Percentiles rank a stretch among this genome's conserved stretches.
phyloP scores from a whole-genome alignment of 2,888 invertebrate genomes.

The Drosophila bunnanda region DNA sequence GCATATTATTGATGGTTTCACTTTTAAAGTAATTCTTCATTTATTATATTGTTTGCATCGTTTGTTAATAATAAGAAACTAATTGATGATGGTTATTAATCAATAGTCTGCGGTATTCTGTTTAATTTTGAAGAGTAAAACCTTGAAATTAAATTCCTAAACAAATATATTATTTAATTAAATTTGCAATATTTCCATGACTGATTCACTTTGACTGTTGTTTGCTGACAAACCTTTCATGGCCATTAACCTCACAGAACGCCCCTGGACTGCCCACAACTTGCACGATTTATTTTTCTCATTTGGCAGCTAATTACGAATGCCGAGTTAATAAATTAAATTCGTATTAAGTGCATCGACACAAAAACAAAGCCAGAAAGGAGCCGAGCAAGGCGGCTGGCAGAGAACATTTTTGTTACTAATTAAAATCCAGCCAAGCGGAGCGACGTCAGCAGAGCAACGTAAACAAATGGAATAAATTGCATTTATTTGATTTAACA shows the following conservation, averaged over 20 bases:
- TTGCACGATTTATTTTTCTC: constrained; percentile 31
- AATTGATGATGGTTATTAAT: constrained; percentile 16
- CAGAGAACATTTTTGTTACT: constrained; percentile 36
- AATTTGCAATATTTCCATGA: constrained; percentile 2
- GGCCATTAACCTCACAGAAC: constrained; percentile 10
- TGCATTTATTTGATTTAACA: constrained; percentile 15
- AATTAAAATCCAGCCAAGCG: constrained; percentile 68
- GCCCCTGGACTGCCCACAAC: constrained; percentile 10
- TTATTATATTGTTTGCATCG: constrained; percentile 43
- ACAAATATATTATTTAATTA: not conserved
- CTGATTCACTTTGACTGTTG: constrained; percentile 10
- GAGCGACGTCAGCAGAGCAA: constrained; percentile 24
- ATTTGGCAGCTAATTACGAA: constrained; percentile 43
- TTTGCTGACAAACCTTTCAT: constrained; percentile 30
- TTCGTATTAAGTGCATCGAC: constrained; percentile 30
- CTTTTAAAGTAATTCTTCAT: constrained; percentile 54
- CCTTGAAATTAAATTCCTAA: not conserved
- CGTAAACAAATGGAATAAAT: constrained; percentile 24
- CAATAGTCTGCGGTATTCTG: not conserved
- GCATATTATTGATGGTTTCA: constrained; percentile 34
- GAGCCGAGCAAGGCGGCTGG: not conserved
- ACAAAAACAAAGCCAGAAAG: constrained; percentile 8
- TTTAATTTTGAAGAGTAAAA: not conserved
- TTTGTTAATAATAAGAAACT: constrained; percentile 11
- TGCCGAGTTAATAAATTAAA: constrained; percentile 35